Percentiles rank a stretch among this genome's conserved stretches.
phyloP scores from a whole-genome alignment of 2,113 vertebrate species.

The Upupa epops region DNA sequence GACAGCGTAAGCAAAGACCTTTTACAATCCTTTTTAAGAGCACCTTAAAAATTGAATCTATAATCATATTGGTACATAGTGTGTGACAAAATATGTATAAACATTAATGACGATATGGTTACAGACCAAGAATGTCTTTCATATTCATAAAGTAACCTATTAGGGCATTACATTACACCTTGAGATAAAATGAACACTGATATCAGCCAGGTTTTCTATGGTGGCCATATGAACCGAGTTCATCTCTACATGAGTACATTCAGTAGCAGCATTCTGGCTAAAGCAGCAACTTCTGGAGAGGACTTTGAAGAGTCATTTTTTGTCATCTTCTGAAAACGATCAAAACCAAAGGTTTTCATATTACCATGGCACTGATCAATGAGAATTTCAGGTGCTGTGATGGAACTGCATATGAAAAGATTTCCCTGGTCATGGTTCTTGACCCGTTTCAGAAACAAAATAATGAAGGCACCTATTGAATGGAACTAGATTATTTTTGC shows the following conservation, averaged over 20 bases:
- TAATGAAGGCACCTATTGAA: slow-evolving; percentile 31
- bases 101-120: slow-evolving; percentile 45
- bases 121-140: slow-evolving; percentile 30
- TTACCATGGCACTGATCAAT: neutral
- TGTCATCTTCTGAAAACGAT: slow-evolving; percentile 51
- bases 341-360: slow-evolving; percentile 51
- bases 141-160: slow-evolving; percentile 38
- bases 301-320: slow-evolving; percentile 50
- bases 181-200: slow-evolving; percentile 41
- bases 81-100: slow-evolving; percentile 54
- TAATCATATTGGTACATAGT: slow-evolving; percentile 47
- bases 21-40: slow-evolving; percentile 49
- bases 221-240: slow-evolving; percentile 37
- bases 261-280: slow-evolving; percentile 45
- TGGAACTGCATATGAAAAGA: slow-evolving; percentile 48
- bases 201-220: slow-evolving; percentile 26
- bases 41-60: slow-evolving; percentile 39
- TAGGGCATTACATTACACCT: slow-evolving; percentile 43
- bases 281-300: slow-evolving; percentile 46
- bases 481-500: slow-evolving; percentile 31
- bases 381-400: slow-evolving; percentile 47
- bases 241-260: slow-evolving; percentile 37
- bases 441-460: slow-evolving; percentile 44
- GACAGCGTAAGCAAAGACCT: slow-evolving; percentile 34
- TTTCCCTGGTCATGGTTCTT: slow-evolving; percentile 30